phyloP scores from a whole-genome alignment of 1,140 invertebrate genomes.

The Paracyclopina nana region DNA sequence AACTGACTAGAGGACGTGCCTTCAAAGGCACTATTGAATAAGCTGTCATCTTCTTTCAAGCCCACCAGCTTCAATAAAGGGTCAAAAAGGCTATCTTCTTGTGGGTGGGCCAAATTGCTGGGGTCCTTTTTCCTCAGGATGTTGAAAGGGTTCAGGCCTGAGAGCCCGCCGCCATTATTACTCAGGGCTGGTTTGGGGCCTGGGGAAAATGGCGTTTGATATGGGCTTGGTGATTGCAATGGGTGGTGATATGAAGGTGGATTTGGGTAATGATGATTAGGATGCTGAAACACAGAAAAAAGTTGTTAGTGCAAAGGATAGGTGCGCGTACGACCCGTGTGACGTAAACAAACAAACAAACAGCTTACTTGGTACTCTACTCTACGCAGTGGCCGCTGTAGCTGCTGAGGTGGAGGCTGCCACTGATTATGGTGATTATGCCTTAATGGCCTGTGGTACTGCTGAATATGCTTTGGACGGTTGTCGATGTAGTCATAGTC shows the following conservation, averaged over 20 bases:
- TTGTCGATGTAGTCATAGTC: slow-evolving; percentile 3
- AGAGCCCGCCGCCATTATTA: no score
- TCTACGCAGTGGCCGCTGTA: background rate
- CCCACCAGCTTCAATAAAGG: background rate
- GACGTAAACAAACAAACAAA: background rate
- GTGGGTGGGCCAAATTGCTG: no score
- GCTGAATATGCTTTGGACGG: background rate
- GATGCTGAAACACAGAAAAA: background rate
- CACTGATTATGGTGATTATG: background rate
- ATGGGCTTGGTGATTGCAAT: no score
- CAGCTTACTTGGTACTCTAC: background rate
- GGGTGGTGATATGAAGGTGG: no score
- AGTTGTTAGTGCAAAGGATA: background rate
- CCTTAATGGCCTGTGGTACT: background rate
- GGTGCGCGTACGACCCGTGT: background rate
- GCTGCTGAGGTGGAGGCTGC: background rate
- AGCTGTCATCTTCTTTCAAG: background rate
- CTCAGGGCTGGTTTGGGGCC: no score
- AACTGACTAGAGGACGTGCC: no score
- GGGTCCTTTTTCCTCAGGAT: no score
- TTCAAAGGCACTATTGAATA: background rate
- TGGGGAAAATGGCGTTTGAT: no score
- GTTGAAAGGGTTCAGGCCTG: no score
- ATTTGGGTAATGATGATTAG: background rate
- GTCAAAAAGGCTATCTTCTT: no score